These are phyloP conservation scores for Sitobion miscanthi DNA, from an alignment of 1,140 invertebrate genomes.

Conservation along the genomic window DNA sequence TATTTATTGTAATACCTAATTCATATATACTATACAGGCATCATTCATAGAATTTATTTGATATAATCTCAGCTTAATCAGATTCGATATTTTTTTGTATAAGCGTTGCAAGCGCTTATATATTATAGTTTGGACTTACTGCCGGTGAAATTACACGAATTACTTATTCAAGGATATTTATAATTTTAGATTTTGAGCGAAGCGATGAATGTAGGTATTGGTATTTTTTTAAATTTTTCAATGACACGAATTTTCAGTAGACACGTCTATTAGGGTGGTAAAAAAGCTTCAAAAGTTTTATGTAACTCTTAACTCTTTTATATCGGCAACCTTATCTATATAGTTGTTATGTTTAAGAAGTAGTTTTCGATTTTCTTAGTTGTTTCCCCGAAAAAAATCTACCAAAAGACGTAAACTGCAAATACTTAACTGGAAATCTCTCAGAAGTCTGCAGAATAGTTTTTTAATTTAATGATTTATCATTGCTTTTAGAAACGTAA, in stretches of 20 bases:
- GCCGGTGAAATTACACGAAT: not conserved
- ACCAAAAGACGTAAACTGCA: not conserved
- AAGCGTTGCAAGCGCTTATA: too few relatives aligned
- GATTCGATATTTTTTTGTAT: too few relatives aligned
- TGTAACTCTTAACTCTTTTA: not conserved
- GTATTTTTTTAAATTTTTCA: not conserved
- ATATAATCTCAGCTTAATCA: too few relatives aligned
- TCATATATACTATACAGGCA: too few relatives aligned
- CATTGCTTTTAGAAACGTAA: not conserved
- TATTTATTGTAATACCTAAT: too few relatives aligned
- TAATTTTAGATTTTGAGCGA: not conserved
- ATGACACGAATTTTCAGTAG: not conserved
- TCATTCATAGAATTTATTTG: too few relatives aligned
- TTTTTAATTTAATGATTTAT: not conserved
- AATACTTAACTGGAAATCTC: not conserved
- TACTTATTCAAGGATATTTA: not conserved
- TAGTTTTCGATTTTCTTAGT: not conserved
- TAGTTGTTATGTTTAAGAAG: not conserved
- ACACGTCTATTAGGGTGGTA: not conserved
- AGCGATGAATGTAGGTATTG: not conserved
- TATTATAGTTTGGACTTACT: too few relatives aligned
- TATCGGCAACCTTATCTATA: not conserved
- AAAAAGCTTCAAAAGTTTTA: not conserved
- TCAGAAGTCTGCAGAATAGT: not conserved
- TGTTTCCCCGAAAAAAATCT: not conserved